Evolutionary conservation across 2,888 invertebrate genomes (phyloP).

Genomic region (Polymixis flavicincta): DNA sequence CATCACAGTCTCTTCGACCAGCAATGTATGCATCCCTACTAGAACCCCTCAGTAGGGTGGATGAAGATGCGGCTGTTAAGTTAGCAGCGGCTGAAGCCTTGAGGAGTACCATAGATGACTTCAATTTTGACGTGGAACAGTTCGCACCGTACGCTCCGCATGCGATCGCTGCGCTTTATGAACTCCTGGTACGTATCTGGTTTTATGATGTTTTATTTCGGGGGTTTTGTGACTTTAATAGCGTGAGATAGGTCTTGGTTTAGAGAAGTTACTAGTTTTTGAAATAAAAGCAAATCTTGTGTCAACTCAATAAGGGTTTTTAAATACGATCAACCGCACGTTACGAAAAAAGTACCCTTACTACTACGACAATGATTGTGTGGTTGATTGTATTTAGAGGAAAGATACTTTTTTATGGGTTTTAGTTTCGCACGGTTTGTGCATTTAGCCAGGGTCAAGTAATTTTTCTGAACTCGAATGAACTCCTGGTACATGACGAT

Average conservation of each 20-base stretch:
- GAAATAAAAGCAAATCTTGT: neutral
- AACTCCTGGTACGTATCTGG: constrained; percentile 91
- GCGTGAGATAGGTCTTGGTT: neutral
- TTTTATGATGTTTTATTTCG: neutral
- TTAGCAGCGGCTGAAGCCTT: constrained; percentile 96
- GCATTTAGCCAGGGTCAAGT: too few relatives aligned
- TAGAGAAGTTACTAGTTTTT: neutral
- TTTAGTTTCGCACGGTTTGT: too few relatives aligned
- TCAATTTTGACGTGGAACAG: constrained; percentile 96
- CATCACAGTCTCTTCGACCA: constrained; percentile 94
- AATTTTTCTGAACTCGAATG: too few relatives aligned
- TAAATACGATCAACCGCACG: neutral
- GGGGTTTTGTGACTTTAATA: neutral
- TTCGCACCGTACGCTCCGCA: constrained; percentile 96
- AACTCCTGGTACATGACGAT: neutral
- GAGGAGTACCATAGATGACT: constrained; percentile 96
- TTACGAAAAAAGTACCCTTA: neutral
- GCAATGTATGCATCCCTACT: constrained; percentile 95
- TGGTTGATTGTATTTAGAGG: neutral
- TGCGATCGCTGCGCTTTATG: constrained; percentile 95
- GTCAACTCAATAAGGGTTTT: neutral
- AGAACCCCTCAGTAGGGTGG: constrained; percentile 91
- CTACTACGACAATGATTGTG: neutral
- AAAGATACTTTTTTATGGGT: too few relatives aligned
- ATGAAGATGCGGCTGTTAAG: constrained; percentile 97